Evolutionary conservation across 2,888 invertebrate genomes (phyloP).

Genomic region (Heliconius aoede): DNA sequence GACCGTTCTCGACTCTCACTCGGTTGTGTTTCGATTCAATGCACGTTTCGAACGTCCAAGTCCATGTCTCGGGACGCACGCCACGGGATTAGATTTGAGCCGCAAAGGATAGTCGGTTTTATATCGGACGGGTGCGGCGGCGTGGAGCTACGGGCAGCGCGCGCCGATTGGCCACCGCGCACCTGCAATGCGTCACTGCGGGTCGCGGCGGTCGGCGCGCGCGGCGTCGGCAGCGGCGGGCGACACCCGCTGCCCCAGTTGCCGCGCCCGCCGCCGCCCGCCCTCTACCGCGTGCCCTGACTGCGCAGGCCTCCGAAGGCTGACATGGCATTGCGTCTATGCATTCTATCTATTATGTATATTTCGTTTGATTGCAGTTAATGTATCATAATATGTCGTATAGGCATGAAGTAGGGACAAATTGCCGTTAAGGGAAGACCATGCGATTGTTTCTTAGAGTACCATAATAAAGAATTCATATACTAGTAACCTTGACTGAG

Average conservation of each 20-base stretch:
- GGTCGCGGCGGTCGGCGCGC: constrained; percentile 61
- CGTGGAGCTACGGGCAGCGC: constrained; percentile 88
- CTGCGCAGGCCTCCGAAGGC: constrained; percentile 55
- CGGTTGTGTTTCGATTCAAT: constrained; percentile 56
- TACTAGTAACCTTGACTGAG: constrained; percentile 7
- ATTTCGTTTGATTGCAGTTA: constrained; percentile 8
- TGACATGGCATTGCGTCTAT: constrained; percentile 40
- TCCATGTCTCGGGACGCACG: constrained; percentile 82
- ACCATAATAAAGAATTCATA: neutral
- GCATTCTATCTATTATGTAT: constrained; percentile 26
- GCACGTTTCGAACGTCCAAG: constrained; percentile 71
- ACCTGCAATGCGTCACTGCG: constrained; percentile 93
- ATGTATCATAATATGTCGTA: neutral
- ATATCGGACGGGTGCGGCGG: constrained; percentile 89
- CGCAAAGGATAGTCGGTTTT: constrained; percentile 86
- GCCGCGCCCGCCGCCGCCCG: constrained; percentile 54
- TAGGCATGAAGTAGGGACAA: neutral
- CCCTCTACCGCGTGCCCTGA: constrained; percentile 36
- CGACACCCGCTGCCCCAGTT: constrained; percentile 68
- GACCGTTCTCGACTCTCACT: constrained; percentile 69
- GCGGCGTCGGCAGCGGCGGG: constrained; percentile 54
- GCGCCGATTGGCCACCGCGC: constrained; percentile 90
- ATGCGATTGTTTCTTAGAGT: neutral
- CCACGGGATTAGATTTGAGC: constrained; percentile 85
- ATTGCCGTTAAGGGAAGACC: neutral